Evolutionary conservation across 2,797 vertebrate species (phyloP), one percentile per base, ranked within the genome.

Genomic region (Paratrypauchen microcephalus): DNA sequence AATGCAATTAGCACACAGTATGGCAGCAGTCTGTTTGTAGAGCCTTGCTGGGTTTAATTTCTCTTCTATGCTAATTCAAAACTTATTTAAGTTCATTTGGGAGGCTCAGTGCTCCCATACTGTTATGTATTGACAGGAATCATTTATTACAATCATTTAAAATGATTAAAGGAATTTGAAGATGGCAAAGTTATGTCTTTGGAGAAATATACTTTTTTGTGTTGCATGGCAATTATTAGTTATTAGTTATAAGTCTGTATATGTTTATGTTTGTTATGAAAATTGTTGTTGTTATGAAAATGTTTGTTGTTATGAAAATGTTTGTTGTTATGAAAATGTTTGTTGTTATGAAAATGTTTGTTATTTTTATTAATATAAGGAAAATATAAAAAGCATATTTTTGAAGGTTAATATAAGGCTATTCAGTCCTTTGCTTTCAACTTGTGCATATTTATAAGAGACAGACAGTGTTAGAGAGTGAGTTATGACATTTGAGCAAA

Each of bases 1-100:
- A 79, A 82, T 54, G 72, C 80, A 16, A 91, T 92, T 92, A 93
- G 83, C 64, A 39, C 86, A 69, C 84, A 88, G 80, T 77, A 57
- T 78, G 88, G 87, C 88, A 79, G 81, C 81, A 87, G 85, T 86
- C 82, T 92, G 86, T 90, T 88, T 88, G 84, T 57, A 75, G 79
- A 87, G 70, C 75, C 89, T 81, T 65, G 81, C 87, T 88, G 86
- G 18, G 80, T 86, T 87, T 87, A 78, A 89, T 87, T 82, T 81
- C 73, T 65, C 16, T 77, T 71, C 66, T 58, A 74, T 85, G 86
- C 69, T 83, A 89, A 89, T 86, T 81, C 32, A 52, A 70, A 80
- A 74, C 65, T 85, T 89, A 89, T 84, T 92, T 87, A 89, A 80
- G 70, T 72, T 84, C 66, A 32, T 69, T 61, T 47, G n/a, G 73